Conservation (phyloP, 2,888 invertebrate genomes). For the Diarsia brunnea region DNA sequence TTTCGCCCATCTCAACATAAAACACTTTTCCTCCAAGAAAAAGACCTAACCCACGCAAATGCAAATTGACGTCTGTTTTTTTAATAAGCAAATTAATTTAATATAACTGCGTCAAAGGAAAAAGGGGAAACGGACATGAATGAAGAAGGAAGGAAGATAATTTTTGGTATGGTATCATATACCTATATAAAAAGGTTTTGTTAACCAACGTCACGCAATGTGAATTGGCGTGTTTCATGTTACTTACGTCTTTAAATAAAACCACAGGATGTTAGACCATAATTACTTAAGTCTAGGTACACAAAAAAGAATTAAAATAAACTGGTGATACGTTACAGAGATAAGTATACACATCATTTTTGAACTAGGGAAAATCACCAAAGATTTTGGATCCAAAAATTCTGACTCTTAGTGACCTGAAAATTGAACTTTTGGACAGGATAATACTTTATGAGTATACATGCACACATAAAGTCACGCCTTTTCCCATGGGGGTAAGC, state of each 20-base stretch:
- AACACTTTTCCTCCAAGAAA: constrained; percentile 24
- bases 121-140: neutral
- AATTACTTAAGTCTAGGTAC: neutral
- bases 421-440: neutral
- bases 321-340: neutral
- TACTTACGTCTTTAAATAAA: constrained; percentile 23
- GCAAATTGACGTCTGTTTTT: constrained; percentile 10
- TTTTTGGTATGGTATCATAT: neutral
- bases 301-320: no score
- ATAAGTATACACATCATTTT: neutral
- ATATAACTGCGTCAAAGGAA: constrained; percentile 27
- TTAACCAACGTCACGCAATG: constrained; percentile 25
- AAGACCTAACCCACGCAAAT: constrained; percentile 3
- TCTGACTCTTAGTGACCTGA: neutral
- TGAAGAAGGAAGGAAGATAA: constrained; percentile 5
- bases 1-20: neutral
- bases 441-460: neutral
- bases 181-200: neutral
- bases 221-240: constrained; percentile 34
- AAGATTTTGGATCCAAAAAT: neutral
- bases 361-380: neutral
- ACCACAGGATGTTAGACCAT: constrained; percentile 21
- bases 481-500: no score
- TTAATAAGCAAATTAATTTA: neutral
- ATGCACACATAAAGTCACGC: no score